Conservation (phyloP, 2,888 invertebrate genomes). For the Pocota personata region DNA sequence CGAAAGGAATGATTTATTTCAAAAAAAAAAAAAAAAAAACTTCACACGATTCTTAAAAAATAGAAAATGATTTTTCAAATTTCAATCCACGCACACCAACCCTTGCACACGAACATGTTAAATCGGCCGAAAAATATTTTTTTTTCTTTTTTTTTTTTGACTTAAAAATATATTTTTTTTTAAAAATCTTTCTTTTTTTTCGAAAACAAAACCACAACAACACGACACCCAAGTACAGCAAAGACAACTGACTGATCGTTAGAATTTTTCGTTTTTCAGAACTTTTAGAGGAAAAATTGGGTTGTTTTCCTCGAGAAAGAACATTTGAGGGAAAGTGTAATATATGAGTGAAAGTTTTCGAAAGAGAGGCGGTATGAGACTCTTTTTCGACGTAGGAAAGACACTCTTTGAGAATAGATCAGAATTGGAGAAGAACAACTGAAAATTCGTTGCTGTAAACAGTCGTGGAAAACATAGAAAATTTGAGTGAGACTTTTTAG, state of each 20-base stretch:
- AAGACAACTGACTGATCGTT: conserved; percentile 68
- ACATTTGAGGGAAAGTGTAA: conserved; percentile 40
- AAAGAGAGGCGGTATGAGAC: conserved; percentile 15
- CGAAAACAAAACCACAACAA: conserved; percentile 52
- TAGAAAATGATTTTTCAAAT: background rate
- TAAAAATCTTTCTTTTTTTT: conserved; percentile 11
- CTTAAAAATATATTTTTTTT: conserved; percentile 1
- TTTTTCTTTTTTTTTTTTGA: background rate
- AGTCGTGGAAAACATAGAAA: conserved; percentile 7
- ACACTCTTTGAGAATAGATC: background rate
- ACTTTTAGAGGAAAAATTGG: conserved; percentile 8
- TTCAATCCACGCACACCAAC: conserved; percentile 36
- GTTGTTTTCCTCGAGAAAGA: conserved; percentile 15
- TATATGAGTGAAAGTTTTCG: conserved; percentile 49
- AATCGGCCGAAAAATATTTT: conserved; percentile 13
- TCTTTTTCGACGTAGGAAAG: conserved; percentile 1
- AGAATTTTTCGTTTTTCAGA: conserved; percentile 42
- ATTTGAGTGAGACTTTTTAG: background rate
- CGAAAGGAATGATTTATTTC: conserved; percentile 58
- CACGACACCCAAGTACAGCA: conserved; percentile 67
- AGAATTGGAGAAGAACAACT: background rate
- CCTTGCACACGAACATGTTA: background rate
- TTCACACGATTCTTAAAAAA: conserved; percentile 30
- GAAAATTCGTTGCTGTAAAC: background rate
- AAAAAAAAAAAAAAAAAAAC: background rate